A percentile compares a stretch with the other conserved stretches of the same genome.
phyloP scores from a whole-genome alignment of 2,888 invertebrate species.

The Erebia epiphron region DNA sequence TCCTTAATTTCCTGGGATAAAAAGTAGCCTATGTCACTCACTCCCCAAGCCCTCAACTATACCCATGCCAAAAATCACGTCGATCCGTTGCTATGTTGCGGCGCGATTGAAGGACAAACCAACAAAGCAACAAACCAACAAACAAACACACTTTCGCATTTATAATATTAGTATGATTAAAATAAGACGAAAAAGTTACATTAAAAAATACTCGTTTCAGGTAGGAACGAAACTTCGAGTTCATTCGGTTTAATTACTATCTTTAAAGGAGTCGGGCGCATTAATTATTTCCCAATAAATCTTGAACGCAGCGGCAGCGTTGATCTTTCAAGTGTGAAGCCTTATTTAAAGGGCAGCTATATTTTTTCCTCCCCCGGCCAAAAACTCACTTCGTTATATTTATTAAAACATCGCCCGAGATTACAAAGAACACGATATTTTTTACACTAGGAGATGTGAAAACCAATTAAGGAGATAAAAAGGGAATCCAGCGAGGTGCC shows the following conservation, averaged over 20 bases:
- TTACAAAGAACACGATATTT: conserved; percentile 83
- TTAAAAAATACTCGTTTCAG: neutral
- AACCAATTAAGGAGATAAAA: conserved; percentile 84
- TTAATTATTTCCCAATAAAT: conserved; percentile 81
- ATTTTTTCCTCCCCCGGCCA: conserved; percentile 65
- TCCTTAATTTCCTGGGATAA: too few species aligned
- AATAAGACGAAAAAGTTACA: too few species aligned
- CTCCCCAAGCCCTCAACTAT: too few species aligned
- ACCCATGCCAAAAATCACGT: too few species aligned
- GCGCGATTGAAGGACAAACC: too few species aligned
- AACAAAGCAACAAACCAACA: too few species aligned
- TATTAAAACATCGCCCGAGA: conserved; percentile 83
- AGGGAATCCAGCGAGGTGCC: conserved; percentile 81
- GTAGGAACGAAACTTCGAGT: conserved; percentile 28
- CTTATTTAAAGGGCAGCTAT: conserved; percentile 77
- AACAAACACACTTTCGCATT: too few species aligned
- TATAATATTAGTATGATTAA: too few species aligned
- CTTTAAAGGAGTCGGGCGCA: conserved; percentile 55
- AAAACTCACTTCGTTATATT: conserved; percentile 80
- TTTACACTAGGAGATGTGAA: conserved; percentile 83
- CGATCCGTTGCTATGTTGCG: too few species aligned
- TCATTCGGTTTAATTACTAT: conserved; percentile 67
- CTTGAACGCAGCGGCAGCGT: conserved; percentile 67
- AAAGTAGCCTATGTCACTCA: too few species aligned
- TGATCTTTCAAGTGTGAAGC: conserved; percentile 82